These are phyloP conservation scores for Acropora tenuis DNA, from an alignment of 64 coral and sea anemone genomes.

Conservation along the genomic window DNA sequence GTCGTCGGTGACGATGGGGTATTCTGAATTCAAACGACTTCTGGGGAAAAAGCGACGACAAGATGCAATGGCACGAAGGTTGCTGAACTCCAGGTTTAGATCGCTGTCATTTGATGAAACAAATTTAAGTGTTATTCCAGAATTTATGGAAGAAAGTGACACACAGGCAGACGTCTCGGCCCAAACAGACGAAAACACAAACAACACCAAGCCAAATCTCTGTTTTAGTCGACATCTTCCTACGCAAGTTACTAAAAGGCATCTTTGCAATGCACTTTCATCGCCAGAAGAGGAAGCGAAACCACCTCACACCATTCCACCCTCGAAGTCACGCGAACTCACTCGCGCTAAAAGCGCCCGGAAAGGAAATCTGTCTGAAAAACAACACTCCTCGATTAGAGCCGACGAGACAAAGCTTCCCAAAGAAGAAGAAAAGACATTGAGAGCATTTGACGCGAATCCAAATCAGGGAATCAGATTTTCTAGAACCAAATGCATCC, in stretches of 20 bases:
- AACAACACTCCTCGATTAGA: not conserved
- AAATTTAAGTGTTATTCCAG: not conserved
- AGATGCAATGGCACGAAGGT: not conserved
- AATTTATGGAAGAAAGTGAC: not conserved
- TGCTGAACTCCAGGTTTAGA: not conserved
- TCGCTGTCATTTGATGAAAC: conserved; percentile 4
- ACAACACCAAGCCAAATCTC: not conserved
- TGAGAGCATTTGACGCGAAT: not conserved
- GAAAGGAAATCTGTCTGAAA: not conserved
- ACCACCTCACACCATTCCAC: not conserved
- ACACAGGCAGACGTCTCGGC: not conserved
- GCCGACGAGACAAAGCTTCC: not conserved
- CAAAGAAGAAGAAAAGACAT: not conserved
- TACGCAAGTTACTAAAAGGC: not conserved
- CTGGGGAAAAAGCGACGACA: conserved; percentile 22
- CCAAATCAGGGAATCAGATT: not conserved
- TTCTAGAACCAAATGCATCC: not conserved
- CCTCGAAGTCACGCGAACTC: not conserved
- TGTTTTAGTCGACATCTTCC: not conserved
- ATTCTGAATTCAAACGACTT: conserved; percentile 42
- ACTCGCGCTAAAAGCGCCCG: not conserved
- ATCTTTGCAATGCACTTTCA: not conserved
- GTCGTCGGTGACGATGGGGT: conserved; percentile 42
- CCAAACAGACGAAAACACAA: not conserved
- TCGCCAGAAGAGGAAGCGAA: not conserved